Percentiles rank a stretch among this genome's conserved stretches.
phyloP scores from a whole-genome alignment of 2,113 vertebrate genomes.

The Thunnus thynnus region DNA sequence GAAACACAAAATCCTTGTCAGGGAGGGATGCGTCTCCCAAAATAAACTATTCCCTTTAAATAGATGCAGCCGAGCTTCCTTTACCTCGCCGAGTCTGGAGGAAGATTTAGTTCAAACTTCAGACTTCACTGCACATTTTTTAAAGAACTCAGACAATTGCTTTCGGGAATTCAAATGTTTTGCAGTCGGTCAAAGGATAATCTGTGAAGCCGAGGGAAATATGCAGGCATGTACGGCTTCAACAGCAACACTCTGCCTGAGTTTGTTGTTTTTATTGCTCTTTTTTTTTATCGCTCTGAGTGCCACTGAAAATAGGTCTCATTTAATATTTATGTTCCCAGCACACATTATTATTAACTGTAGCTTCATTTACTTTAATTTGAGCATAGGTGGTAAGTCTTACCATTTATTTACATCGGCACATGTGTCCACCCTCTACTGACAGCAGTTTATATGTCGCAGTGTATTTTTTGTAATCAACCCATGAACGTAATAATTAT shows the following conservation, averaged over 20 bases:
- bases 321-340: neutral
- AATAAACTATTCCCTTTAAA: conserved; percentile 39
- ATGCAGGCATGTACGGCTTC: neutral
- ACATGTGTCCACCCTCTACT: neutral
- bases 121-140: conserved; percentile 15
- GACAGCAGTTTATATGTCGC: neutral
- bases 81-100: conserved; percentile 18
- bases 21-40: conserved; percentile 23
- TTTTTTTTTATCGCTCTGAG: neutral
- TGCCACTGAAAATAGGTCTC: conserved; percentile 15
- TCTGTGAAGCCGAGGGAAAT: conserved; percentile 14
- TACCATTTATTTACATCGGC: neutral
- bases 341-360: neutral
- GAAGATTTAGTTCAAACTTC: conserved; percentile 26
- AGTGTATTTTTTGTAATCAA: neutral
- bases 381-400: neutral
- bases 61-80: conserved; percentile 11
- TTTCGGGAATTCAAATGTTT: conserved; percentile 22
- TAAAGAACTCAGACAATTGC: neutral
- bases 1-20: conserved; percentile 38
- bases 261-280: conserved; percentile 1
- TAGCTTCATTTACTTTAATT: neutral
- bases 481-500: neutral
- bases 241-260: neutral
- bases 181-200: conserved; percentile 27